Evolutionary conservation across 2,113 vertebrate species (phyloP), one percentile per base, ranked within the genome.

Genomic region (Phylloscopus trochilus): DNA sequence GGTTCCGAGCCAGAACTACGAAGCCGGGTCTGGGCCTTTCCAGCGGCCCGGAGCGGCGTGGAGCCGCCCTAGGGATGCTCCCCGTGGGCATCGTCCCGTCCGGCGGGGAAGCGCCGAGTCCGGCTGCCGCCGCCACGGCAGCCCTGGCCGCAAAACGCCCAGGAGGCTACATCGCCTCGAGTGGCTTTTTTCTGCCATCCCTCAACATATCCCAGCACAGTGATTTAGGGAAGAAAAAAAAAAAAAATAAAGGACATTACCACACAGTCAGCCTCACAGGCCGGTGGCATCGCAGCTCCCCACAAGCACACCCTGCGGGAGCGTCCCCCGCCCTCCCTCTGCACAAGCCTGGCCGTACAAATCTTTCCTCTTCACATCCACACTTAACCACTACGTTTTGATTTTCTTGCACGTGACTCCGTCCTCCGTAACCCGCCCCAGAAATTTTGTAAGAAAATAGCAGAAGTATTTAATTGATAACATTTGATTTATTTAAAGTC

Each of bases 401-500:
- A 55, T 31, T 62, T 78, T 51, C 67, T 53, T 53, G 78, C 35
- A 37, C 26, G n/a, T 2, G 33, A 47, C 31, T 92, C 23, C 2
- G 3, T 56, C 9, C 31, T 46, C 47, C 28, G 19, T 24, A 78
- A 46, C 15, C 46, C 49, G 20, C 31, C 67, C 44, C 82, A 60
- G 68, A 83, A 90, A 89, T 88, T 73, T 72, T 46, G 33, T 67
- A 97, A 81, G 78, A 96, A 97, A 97, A 86, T 88, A 81, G 60
- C 84, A 93, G 58, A 95, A 97, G 56, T 90, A 41, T 62, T 64
- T 95, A 39, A 90, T 97, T 96, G 96, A 97, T 97, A 98, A 97
- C 97, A 94, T 97, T 95, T 97, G 97, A 98, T 98, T 98, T 98
- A 98, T 98, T 98, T 98, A 97, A 98, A 98, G 95, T 98, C 96